Evolutionary conservation across 64 coral and sea anemone species (phyloP).

Genomic region (Cladopsammia gracilis): DNA sequence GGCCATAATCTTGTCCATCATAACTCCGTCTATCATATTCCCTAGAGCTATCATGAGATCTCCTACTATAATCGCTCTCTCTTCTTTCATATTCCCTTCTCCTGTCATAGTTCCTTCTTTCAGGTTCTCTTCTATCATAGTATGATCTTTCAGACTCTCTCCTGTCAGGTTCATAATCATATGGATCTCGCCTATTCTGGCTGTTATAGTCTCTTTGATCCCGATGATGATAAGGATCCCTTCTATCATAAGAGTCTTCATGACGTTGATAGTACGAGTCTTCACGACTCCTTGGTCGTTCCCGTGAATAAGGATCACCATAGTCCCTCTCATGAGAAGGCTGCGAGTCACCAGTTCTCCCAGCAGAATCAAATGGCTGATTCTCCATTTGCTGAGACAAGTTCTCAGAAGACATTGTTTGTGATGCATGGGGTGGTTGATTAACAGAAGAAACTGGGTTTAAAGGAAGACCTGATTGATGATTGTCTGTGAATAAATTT

Average conservation of each 20-base stretch:
- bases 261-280: background rate
- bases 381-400: background rate
- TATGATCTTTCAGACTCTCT: background rate
- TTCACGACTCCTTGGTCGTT: background rate
- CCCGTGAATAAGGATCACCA: background rate
- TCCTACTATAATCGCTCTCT: background rate
- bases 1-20: background rate
- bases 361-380: conserved; percentile 11
- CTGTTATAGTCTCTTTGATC: background rate
- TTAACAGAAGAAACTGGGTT: background rate
- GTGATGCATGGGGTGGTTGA: background rate
- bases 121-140: background rate
- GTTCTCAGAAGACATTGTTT: background rate
- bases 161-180: conserved; percentile 21
- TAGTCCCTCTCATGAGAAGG: background rate
- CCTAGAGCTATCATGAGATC: background rate
- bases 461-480: background rate
- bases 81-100: conserved; percentile 8
- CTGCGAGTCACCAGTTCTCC: background rate
- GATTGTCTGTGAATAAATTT: background rate
- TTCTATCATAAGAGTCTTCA: background rate
- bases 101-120: conserved; percentile 4
- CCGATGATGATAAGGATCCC: conserved; percentile 1
- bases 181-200: conserved; percentile 6
- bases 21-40: conserved; percentile 13